Base-by-base conservation (phyloP, 2,888 invertebrate genomes). In the Fabriciana adippe region DNA sequence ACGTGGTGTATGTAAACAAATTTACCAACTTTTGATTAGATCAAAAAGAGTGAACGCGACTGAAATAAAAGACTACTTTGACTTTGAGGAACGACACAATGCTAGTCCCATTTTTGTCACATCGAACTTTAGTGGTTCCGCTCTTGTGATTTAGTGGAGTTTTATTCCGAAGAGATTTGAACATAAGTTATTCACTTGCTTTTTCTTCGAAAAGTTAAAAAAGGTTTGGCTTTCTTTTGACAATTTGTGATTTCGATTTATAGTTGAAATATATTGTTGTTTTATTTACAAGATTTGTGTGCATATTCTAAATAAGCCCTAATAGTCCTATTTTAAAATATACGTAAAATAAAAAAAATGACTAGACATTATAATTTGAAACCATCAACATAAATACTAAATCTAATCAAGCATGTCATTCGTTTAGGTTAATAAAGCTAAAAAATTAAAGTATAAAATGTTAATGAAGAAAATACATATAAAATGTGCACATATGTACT, bases 1-100 rank as follows among this genome's bases (percentile, higher is more conserved):
- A 73, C 79, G 79, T 84, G 81, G 86, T 85, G 81, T 88, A 87
- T 87, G 88, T 88, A 90, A 90, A 88, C 89, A 90, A 87, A 90
- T 89, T 92, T 87, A 82, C 82, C 81, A 88, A 88, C 84, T 89
- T 90, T 87, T 90, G 89, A 90, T 89, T 88, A 86, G 84, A 91
- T 90, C 88, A 86, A 83, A 81, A 76, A 80, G 73, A 73, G 74
- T 73, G 79, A 80, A 86, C 85, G 85, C 84, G 85, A 83, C 81
- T 72, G 72, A 84, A 86, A 87, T 88, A 85, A 84, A 83, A 79
- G 68, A 73, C 73, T 73, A 21, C 71, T 72, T 73, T 74, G 71
- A 72, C 73, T 73, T 71, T 72, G 72, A 66, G 70, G 69, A 70
- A 72, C 53, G 66, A 56, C 72, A 75, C 74, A 77, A 74, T 76